Conservation (phyloP, 2,113 vertebrate species). For the Cottus gobio region DNA sequence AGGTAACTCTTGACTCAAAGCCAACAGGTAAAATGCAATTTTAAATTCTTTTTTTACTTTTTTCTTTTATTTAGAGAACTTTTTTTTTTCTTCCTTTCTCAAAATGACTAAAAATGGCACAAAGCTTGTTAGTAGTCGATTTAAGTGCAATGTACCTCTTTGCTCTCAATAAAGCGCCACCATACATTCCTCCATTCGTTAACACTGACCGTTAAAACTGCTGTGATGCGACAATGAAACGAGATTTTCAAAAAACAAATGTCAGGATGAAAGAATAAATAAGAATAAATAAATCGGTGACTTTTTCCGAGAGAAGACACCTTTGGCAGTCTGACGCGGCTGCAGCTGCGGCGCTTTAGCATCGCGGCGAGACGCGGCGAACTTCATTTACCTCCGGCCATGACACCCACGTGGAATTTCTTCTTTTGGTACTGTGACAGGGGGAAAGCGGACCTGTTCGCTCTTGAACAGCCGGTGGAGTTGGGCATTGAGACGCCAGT, state of each 20-base stretch:
- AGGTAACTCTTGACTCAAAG: constrained; percentile 63
- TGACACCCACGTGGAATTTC: constrained; percentile 48
- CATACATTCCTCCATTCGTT: constrained; percentile 46
- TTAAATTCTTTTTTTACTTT: neutral
- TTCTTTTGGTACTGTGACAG: constrained; percentile 50
- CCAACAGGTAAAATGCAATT: constrained; percentile 59
- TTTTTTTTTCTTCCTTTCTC: constrained; percentile 12
- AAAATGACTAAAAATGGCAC: constrained; percentile 14
- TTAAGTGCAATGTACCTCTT: constrained; percentile 53
- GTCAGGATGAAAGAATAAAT: constrained; percentile 68
- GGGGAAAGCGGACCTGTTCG: neutral
- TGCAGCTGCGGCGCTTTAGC: constrained; percentile 58
- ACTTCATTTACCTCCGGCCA: constrained; percentile 30
- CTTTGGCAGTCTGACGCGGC: constrained; percentile 57
- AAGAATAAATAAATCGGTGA: constrained; percentile 73
- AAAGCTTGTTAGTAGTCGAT: constrained; percentile 8
- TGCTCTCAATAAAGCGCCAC: constrained; percentile 53
- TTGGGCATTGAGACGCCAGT: constrained; percentile 10
- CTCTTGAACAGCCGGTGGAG: constrained; percentile 7
- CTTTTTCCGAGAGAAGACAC: constrained; percentile 35
- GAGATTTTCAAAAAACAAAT: constrained; percentile 21
- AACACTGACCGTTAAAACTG: constrained; percentile 41
- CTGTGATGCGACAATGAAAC: constrained; percentile 41
- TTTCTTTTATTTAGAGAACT: neutral
- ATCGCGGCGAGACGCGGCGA: constrained; percentile 31